These are phyloP conservation scores for Eremobia ochroleuca DNA, from an alignment of 2,888 invertebrate genomes.

Conservation along the genomic window DNA sequence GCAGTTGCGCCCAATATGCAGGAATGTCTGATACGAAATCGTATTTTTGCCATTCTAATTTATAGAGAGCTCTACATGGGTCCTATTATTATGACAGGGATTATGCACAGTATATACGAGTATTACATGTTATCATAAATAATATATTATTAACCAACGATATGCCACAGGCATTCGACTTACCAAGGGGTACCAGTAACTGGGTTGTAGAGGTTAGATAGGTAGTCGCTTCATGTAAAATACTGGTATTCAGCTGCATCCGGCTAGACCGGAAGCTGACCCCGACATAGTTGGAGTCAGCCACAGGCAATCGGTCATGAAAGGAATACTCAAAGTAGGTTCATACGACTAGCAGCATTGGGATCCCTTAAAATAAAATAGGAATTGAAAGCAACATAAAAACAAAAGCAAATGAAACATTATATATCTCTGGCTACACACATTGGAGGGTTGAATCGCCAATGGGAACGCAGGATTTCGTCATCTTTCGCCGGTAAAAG, in stretches of 20 bases:
- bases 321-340: background rate
- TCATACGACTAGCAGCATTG: background rate
- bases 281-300: too few species aligned
- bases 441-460: constrained; percentile 29
- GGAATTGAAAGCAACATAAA: background rate
- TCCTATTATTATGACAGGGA: background rate
- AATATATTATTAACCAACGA: background rate
- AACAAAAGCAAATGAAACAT: background rate
- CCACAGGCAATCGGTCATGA: background rate
- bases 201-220: too few species aligned
- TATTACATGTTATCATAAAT: background rate
- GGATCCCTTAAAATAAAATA: background rate
- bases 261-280: too few species aligned
- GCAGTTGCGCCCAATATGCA: background rate
- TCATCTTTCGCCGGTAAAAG: constrained; percentile 14
- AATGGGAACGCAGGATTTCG: constrained; percentile 34
- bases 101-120: background rate
- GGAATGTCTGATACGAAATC: background rate
- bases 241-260: too few species aligned
- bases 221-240: too few species aligned
- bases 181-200: too few species aligned
- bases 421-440: constrained; percentile 31
- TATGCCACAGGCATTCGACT: background rate
- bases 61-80: background rate
- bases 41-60: too few species aligned